Percentiles rank a stretch among this genome's conserved stretches.
These are phyloP conservation scores for Toxonevra muliebris DNA, from an alignment of 2,888 invertebrate genomes.

Conservation along the genomic window DNA sequence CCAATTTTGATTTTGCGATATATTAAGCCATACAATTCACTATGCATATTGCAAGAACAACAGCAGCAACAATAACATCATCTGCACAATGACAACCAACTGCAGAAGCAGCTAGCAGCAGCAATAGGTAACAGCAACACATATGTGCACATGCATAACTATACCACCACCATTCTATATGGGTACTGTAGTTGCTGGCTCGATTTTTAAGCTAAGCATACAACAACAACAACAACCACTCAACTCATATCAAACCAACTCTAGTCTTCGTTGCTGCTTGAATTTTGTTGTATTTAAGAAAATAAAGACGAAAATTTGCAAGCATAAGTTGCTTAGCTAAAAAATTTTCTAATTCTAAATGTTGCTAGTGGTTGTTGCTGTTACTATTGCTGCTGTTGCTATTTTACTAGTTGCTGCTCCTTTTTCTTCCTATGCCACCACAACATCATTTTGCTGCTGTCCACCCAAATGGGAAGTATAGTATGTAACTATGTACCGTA, in stretches of 20 bases:
- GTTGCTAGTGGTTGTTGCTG: background rate
- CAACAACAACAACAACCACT: constrained; percentile 5
- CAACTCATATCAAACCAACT: background rate
- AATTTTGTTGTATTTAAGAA: background rate
- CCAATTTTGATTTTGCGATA: constrained; percentile 45
- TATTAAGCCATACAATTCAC: constrained; percentile 33
- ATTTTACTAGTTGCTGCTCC: no score
- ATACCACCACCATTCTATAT: no score
- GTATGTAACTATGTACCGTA: background rate
- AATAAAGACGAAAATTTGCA: background rate
- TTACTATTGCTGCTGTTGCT: background rate
- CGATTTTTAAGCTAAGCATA: no score
- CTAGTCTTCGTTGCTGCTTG: no score
- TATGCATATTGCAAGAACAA: background rate
- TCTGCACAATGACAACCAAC: constrained; percentile 14
- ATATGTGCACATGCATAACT: no score
- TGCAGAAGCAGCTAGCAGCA: constrained; percentile 1
- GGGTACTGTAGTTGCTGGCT: no score
- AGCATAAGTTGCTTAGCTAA: constrained; percentile 1
- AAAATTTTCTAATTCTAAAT: constrained; percentile 10
- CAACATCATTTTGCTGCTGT: constrained; percentile 16
- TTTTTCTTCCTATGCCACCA: background rate
- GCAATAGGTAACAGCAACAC: no score
- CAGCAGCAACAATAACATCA: background rate
- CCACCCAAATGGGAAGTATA: constrained; percentile 24